These are phyloP conservation scores for Podabrus alpinus DNA, from an alignment of 2,888 invertebrate genomes.

Conservation along the genomic window DNA sequence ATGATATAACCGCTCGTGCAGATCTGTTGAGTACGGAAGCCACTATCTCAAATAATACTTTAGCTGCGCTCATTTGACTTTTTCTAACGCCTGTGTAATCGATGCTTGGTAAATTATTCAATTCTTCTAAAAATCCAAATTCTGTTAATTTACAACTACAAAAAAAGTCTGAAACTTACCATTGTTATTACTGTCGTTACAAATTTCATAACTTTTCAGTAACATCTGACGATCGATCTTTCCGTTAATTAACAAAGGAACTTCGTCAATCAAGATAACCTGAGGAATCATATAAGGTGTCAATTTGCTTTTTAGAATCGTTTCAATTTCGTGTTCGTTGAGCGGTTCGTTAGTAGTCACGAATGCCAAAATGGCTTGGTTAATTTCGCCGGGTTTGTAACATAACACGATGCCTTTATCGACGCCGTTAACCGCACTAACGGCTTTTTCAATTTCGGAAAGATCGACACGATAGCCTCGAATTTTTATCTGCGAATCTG, in stretches of 20 bases:
- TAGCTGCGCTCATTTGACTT: slow-evolving; percentile 64
- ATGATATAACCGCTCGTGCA: slow-evolving; percentile 63
- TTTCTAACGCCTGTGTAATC: slow-evolving; percentile 69
- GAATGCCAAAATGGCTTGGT: slow-evolving; percentile 75
- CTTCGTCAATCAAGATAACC: slow-evolving; percentile 71
- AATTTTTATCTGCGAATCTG: slow-evolving; percentile 82
- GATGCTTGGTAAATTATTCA: slow-evolving; percentile 56
- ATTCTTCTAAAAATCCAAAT: slow-evolving; percentile 2
- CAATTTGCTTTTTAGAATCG: slow-evolving; percentile 64
- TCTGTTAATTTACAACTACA: neutral
- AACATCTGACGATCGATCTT: slow-evolving; percentile 83
- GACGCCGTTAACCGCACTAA: slow-evolving; percentile 65
- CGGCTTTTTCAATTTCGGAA: slow-evolving; percentile 79
- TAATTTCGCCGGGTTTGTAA: slow-evolving; percentile 74
- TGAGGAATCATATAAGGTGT: slow-evolving; percentile 83
- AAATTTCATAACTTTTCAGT: slow-evolving; percentile 73
- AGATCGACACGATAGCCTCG: slow-evolving; percentile 86
- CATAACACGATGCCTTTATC: slow-evolving; percentile 67
- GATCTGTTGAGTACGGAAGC: slow-evolving; percentile 72
- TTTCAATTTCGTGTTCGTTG: slow-evolving; percentile 67
- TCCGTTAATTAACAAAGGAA: slow-evolving; percentile 83
- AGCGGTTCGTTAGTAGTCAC: slow-evolving; percentile 53
- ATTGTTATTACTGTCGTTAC: slow-evolving; percentile 61
- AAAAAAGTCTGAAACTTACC: slow-evolving; percentile 58
- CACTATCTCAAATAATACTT: slow-evolving; percentile 74